Evolutionary conservation across 2,113 vertebrate species (phyloP).

Genomic region (Periophthalmus modestus): DNA sequence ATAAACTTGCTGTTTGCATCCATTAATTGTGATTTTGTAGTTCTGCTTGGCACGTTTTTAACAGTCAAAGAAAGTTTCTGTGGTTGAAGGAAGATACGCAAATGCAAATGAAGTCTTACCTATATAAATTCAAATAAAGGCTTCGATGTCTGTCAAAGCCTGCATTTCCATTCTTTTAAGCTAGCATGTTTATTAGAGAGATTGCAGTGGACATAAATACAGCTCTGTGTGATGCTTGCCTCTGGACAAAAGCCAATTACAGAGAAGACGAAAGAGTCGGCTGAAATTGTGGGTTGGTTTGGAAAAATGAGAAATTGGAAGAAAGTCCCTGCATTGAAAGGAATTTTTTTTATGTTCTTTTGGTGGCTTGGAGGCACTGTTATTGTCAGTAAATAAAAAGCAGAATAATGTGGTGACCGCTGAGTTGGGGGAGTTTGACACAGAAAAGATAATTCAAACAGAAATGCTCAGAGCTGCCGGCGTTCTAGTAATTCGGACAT

Average conservation of each 20-base stretch:
- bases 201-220: slow-evolving; percentile 51
- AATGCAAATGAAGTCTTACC: neutral
- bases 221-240: slow-evolving; percentile 40
- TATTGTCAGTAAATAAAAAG: slow-evolving; percentile 39
- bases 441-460: slow-evolving; percentile 49
- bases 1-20: too few relatives aligned
- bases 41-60: neutral
- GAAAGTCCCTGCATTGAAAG: neutral
- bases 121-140: slow-evolving; percentile 33
- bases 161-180: slow-evolving; percentile 32
- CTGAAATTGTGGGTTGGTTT: neutral
- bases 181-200: slow-evolving; percentile 65
- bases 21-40: neutral
- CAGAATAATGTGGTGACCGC: slow-evolving; percentile 30
- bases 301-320: neutral
- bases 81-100: neutral
- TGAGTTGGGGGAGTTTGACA: slow-evolving; percentile 27
- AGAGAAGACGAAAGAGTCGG: slow-evolving; percentile 9
- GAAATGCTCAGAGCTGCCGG: slow-evolving; percentile 24
- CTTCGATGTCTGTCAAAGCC: slow-evolving; percentile 23
- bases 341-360: neutral
- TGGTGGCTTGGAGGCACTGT: slow-evolving; percentile 8
- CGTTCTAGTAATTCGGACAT: slow-evolving; percentile 14
- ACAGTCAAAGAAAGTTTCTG: slow-evolving; percentile 9
- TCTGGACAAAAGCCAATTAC: slow-evolving; percentile 42